Evolutionary conservation across 1,140 invertebrate species (phyloP), one percentile per base, ranked within the genome.

Genomic region (Ephestia elutella): DNA sequence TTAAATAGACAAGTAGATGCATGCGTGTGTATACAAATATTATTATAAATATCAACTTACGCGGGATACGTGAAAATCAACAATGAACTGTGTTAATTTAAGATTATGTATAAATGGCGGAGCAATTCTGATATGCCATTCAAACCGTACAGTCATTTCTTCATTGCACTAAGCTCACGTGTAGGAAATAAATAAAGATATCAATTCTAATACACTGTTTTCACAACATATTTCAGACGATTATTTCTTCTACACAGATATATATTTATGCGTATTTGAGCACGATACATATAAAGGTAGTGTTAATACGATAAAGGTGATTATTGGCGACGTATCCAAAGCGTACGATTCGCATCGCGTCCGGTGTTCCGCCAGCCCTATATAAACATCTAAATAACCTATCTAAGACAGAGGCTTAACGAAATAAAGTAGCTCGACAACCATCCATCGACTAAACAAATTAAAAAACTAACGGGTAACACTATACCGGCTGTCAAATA

Each of bases 321-420:
- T 3, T 15, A 44, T 15, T 17, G 38, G 20, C 17, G 50, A 25
- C 18, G 21, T n/a, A 53, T 25, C 21, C 19, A 55, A 60, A 60
- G 59, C 59, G 53, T 54, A 8, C 13, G 19, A 38, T 55, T n/a
- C 35, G 30, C 9, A 49, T 48, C 50, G 57, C 50, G 49, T 32
- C 56, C 28, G 56, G 56, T 58, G 63, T 65, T 57, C 63, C 63
- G 64, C 66, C 73, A 72, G 68, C 65, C 74, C 78, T 82, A 70
- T 73, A 73, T 73, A 79, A 80, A 86, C 83, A 83, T 76, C 84
- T 87, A 85, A 72, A 72, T 76, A 73, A 80, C 79, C 81, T 87
- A 87, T 81, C 78, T 84, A 82, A 72, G 73, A 79, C 71, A 53
- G 73, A 81, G 74, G 80, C 78, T 82, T 83, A 85, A 69, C 65